These are phyloP conservation scores for Listronotus oregonensis DNA, from an alignment of 1,140 invertebrate genomes.

Conservation along the genomic window DNA sequence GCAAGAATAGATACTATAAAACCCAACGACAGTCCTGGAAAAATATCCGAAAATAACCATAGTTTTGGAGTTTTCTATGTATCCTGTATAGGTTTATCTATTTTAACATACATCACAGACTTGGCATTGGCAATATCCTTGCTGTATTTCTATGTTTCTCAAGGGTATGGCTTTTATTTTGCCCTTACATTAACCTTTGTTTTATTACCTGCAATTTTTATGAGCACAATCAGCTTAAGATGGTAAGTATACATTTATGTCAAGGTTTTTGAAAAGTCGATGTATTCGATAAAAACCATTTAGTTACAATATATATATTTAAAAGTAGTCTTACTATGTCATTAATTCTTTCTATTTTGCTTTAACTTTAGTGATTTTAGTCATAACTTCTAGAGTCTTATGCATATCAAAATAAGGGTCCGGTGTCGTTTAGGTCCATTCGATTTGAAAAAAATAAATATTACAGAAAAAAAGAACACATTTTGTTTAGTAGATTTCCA, in stretches of 20 bases:
- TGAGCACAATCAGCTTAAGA: slow-evolving; percentile 57
- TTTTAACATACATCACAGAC: slow-evolving; percentile 57
- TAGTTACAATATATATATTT: too few relatives aligned
- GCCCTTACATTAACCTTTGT: slow-evolving; percentile 58
- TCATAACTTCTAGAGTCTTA: too few relatives aligned
- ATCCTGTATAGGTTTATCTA: slow-evolving; percentile 54
- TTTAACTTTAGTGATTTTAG: too few relatives aligned
- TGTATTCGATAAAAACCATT: too few relatives aligned
- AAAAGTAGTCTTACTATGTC: too few relatives aligned
- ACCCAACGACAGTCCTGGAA: slow-evolving; percentile 46
- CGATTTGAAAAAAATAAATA: too few relatives aligned
- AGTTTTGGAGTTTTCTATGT: slow-evolving; percentile 53
- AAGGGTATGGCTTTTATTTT: slow-evolving; percentile 55
- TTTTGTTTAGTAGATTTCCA: too few relatives aligned
- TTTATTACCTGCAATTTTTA: slow-evolving; percentile 55
- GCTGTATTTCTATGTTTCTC: slow-evolving; percentile 55
- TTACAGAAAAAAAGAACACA: too few relatives aligned
- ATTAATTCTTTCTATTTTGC: too few relatives aligned
- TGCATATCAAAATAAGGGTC: too few relatives aligned
- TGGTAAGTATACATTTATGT: slow-evolving; percentile 51
- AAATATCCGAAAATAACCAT: slow-evolving; percentile 47
- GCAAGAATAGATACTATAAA: slow-evolving; percentile 53
- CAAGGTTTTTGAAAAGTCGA: too few relatives aligned
- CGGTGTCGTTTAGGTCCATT: too few relatives aligned
- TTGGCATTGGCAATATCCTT: slow-evolving; percentile 55